Base-by-base conservation (phyloP, 2,113 vertebrate genomes). In the Epinephelus moara region DNA sequence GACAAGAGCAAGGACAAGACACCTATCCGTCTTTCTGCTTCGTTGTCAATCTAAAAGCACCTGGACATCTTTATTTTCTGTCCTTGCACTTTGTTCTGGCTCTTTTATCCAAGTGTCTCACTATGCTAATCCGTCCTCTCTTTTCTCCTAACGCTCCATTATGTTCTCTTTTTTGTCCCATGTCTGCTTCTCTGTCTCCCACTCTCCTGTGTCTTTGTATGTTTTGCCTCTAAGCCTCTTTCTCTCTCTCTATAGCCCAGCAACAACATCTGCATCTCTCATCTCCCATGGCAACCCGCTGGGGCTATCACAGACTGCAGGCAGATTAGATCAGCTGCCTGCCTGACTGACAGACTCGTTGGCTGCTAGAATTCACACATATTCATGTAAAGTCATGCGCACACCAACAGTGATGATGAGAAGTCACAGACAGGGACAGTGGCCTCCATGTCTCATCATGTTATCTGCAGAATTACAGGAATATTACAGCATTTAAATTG, bases 201-300 rank as follows among this genome's bases (percentile, higher is more conserved):
- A 5, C 25, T 50, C 11, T 55, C n/a, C 19, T 21, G 4, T 40
- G 7, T 80, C 25, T 30, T 2, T 63, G 30, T 21, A 3, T 30
- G 7, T 62, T 33, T 63, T 21, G 15, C 56, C 56, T 72, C 21
- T 0, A 27, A 11, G 18, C 66, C 40, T 52, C 15, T 0, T 3
- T 33, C 13, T 37, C 23, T 64, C 66, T 63, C 42, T 50, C 15
- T 68, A 42, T 27, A 71, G 61, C 84, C 56, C 40, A 15, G 77
- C 71, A 79, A 78, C 56, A 80, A 86, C 78, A 88, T 89, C 82
- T 83, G 85, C 64, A 88, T 89, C 62, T 55, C 86, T 75, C 15
- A 89, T 89, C 89, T 90, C 81, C 86, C 85, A 60, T 81, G 23
- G 88, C 74, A 89, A 85, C 86, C 47, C 42, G 53, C 72, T 64